Base-by-base conservation (phyloP, 2,797 vertebrate species). In the Chrosomus eos region DNA sequence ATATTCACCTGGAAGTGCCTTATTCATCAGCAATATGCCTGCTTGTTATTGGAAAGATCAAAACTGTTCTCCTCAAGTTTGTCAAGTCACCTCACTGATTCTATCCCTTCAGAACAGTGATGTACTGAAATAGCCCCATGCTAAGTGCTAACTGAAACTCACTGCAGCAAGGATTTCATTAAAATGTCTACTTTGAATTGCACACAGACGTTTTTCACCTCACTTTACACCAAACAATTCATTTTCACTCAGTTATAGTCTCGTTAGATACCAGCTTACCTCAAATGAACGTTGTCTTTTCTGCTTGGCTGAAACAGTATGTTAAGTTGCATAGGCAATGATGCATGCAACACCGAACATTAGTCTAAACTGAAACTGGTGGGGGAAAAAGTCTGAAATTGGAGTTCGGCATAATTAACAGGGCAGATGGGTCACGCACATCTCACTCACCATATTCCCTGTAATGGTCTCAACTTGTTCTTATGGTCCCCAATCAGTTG, bases 331-430 rank as follows among this genome's bases (percentile, higher is more conserved):
- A 83, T 68, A 80, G 38, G n/a, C 55, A 88, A 86, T 80, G 74
- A 80, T 58, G 80, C 79, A 66, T 84, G 64, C 64, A 58, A 67
- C 70, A 76, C 78, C 38, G 85, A 80, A 82, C 86, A 86, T 84
- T 74, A 79, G 38, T 80, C 45, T 31, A 58, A 53, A 83, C 68
- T 75, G 78, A 55, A 82, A 68, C 77, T 78, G 79, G 74, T 76
- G 79, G 53, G 64, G 31, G 11, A n/a, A 55, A 74, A 73, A 40
- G 33, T 48, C 48, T 55, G 43, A 43, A 71, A 51, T 7, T 51
- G 7, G 53, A 72, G 28, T 58, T 45, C 0, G 13, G 74, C 48
- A 84, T 84, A 60, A 84, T 84, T 78, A 45, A 77, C 53, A 82
- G 87, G 76, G 80, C 33, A 84, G 48, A 78, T 73, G 4, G 48